phyloP scores from a whole-genome alignment of 2,888 invertebrate species.

The Drosophila neonasuta region DNA sequence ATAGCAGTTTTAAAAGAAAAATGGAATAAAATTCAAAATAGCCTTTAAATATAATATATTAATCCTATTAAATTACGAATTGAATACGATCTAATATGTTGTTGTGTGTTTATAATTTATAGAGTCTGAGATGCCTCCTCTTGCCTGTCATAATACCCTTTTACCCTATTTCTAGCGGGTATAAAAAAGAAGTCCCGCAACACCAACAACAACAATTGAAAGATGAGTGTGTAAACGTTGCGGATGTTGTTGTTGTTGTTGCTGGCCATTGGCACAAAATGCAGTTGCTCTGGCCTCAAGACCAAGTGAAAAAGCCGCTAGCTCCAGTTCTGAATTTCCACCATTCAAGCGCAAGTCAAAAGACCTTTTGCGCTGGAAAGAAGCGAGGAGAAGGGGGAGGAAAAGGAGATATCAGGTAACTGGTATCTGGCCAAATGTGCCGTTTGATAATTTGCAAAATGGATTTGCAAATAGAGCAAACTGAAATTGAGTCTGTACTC shows the following conservation, averaged over 20 bases:
- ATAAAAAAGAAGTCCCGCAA: constrained; percentile 15
- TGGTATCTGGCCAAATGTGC: constrained; percentile 27
- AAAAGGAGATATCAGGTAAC: neutral
- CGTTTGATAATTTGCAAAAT: constrained; percentile 57
- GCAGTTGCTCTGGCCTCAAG: constrained; percentile 44
- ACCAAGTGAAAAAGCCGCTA: constrained; percentile 35
- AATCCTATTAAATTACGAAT: no score
- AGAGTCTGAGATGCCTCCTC: no score
- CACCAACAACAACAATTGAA: neutral
- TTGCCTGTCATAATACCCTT: no score
- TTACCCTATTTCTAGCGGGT: no score
- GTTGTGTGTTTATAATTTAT: no score
- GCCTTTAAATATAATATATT: no score
- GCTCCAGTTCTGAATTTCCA: constrained; percentile 9
- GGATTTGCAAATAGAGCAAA: constrained; percentile 36
- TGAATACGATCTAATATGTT: no score
- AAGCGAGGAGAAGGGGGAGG: neutral
- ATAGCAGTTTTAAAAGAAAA: no score
- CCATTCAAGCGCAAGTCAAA: constrained; percentile 18
- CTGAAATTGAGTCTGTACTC: neutral
- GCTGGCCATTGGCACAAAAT: constrained; percentile 14
- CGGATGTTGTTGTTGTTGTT: neutral
- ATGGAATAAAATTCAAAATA: no score
- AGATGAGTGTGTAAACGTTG: constrained; percentile 10
- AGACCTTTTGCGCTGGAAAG: constrained; percentile 1